phyloP scores from a whole-genome alignment of 2,888 invertebrate genomes.

The Meganola albula region DNA sequence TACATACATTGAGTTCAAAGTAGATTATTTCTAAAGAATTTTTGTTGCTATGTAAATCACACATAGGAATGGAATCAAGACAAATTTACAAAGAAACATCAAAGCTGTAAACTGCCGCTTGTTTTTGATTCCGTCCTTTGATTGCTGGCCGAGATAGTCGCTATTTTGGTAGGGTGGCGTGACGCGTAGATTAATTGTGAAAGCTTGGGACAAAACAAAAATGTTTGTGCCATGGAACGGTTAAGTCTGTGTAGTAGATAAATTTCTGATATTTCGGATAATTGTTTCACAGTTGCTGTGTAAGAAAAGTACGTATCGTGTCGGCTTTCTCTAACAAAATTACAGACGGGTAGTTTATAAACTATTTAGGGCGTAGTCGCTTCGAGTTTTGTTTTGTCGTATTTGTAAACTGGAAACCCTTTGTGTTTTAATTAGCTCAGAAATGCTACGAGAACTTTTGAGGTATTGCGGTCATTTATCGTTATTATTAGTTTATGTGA shows the following conservation, averaged over 20 bases:
- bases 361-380: slow-evolving; percentile 58
- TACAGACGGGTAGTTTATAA: slow-evolving; percentile 45
- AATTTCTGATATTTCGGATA: slow-evolving; percentile 8
- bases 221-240: slow-evolving; percentile 4
- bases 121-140: slow-evolving; percentile 66
- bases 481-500: too few relatives aligned
- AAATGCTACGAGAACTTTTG: slow-evolving; percentile 38
- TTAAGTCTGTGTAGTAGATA: neutral
- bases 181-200: slow-evolving; percentile 25
- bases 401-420: slow-evolving; percentile 54
- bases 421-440: slow-evolving; percentile 64
- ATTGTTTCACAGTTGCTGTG: slow-evolving; percentile 22
- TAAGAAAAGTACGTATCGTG: too few relatives aligned
- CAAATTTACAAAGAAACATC: slow-evolving; percentile 61
- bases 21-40: slow-evolving; percentile 25
- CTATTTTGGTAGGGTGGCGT: slow-evolving; percentile 48
- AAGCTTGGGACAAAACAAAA: slow-evolving; percentile 21
- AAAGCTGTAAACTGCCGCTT: slow-evolving; percentile 52
- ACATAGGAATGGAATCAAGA: slow-evolving; percentile 39
- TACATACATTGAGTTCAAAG: slow-evolving; percentile 28
- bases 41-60: slow-evolving; percentile 38
- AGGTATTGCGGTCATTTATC: slow-evolving; percentile 29
- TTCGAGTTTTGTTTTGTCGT: slow-evolving; percentile 43
- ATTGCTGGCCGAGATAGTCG: slow-evolving; percentile 51
- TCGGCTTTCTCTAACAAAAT: slow-evolving; percentile 44